Conservation (phyloP, 2,113 vertebrate species). For the Peromyscus maniculatus region DNA sequence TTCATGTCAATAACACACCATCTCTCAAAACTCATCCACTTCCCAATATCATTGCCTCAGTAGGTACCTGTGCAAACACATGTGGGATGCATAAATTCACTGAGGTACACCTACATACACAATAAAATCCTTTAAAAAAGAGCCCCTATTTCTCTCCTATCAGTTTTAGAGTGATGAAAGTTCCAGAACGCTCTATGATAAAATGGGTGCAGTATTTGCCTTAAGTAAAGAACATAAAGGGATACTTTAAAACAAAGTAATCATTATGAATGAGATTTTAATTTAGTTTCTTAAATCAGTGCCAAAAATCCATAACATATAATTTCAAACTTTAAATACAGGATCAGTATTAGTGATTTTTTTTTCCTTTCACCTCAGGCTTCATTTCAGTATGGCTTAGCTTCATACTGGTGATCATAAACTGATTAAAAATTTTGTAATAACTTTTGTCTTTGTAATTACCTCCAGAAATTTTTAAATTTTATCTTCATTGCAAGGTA, state of each 20-base stretch:
- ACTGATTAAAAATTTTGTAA: constrained; percentile 10
- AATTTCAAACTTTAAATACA: constrained; percentile 42
- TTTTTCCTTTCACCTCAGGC: not conserved
- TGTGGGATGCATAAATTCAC: no score
- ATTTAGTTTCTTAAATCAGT: constrained; percentile 23
- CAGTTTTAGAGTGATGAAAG: not conserved
- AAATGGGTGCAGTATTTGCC: not conserved
- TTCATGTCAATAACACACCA: not conserved
- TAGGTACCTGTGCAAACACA: not conserved
- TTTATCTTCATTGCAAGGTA: constrained; percentile 1
- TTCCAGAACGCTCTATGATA: not conserved
- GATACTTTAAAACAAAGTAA: constrained; percentile 17
- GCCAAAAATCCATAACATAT: not conserved
- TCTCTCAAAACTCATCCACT: not conserved
- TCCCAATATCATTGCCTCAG: not conserved
- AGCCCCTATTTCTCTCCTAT: constrained; percentile 29
- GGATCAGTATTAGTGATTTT: constrained; percentile 6
- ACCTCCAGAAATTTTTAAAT: constrained; percentile 21
- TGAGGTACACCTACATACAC: not conserved
- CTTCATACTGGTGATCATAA: not conserved
- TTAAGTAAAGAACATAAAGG: constrained; percentile 39
- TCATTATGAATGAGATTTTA: constrained; percentile 40
- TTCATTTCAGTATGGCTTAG: not conserved
- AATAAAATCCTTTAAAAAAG: not conserved
- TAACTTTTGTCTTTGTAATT: constrained; percentile 33